Conservation (phyloP, 35 echinoderm and acorn worm species). For the Apostichopus japonicus region DNA sequence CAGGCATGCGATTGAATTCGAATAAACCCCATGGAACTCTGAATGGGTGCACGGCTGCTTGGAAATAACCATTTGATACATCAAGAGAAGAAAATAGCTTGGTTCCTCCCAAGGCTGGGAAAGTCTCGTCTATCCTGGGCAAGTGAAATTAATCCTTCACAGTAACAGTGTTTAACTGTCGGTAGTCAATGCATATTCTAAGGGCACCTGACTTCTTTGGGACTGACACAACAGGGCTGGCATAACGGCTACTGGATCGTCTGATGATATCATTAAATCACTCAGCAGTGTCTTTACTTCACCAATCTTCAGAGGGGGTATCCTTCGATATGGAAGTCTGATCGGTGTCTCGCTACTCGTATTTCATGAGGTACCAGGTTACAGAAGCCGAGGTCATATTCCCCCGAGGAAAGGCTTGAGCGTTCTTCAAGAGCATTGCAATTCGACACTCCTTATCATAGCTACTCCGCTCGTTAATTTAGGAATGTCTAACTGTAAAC, state of each 20-base stretch:
- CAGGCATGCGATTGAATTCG: not conserved
- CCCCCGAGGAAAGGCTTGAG: slow-evolving; percentile 9
- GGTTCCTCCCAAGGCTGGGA: not conserved
- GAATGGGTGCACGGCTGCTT: not conserved
- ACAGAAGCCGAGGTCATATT: slow-evolving; percentile 62
- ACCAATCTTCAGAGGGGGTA: slow-evolving; percentile 26
- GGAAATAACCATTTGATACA: not conserved
- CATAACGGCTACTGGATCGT: not conserved
- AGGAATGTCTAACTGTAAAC: no score
- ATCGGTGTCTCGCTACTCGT: slow-evolving; percentile 32
- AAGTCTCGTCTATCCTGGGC: not conserved
- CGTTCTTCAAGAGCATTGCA: slow-evolving; percentile 6
- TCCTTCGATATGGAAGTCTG: slow-evolving; percentile 48
- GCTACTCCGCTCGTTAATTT: not conserved
- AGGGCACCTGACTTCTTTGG: not conserved
- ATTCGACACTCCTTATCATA: not conserved
- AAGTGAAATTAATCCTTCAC: not conserved
- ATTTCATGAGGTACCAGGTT: slow-evolving; percentile 72
- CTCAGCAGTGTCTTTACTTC: not conserved
- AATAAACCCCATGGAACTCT: not conserved
- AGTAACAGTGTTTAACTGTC: not conserved
- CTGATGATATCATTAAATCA: not conserved
- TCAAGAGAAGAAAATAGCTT: not conserved
- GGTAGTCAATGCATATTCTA: not conserved
- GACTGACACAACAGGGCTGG: not conserved